Base-by-base conservation (phyloP, 2,797 vertebrate species). In the Astyanax mexicanus region DNA sequence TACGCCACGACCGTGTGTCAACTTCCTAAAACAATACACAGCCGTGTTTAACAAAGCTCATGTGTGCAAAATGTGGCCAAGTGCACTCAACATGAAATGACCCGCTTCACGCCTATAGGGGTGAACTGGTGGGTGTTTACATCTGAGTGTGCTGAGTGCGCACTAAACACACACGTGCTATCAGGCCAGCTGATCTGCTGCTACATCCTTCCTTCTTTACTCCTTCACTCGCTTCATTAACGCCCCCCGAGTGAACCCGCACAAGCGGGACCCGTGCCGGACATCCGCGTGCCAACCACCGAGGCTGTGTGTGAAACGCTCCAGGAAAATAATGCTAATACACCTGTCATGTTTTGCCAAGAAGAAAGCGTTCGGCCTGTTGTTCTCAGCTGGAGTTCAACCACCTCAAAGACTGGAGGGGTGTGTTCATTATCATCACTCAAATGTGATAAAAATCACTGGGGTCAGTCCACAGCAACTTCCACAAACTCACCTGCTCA, bases 51-150 rank as follows among this genome's bases (percentile, higher is more conserved):
- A 73, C 77, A 61, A 73, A 62, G 62, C 51, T 52, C 42, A 38
- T 49, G 17, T 69, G 61, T 80, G 78, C 73, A 78, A 79, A 80
- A 79, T 81, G 64, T 80, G 69, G 45, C 62, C 72, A 55, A 75
- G 78, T 82, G 80, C 78, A 78, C 80, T 83, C 84, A 78, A 78
- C 70, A 62, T 65, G 74, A 79, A 82, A 79, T 69, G 80, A 77
- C 60, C 76, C 67, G 60, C 75, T 77, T 81, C 77, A 64, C 74
- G 52, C 69, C 51, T 77, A 71, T 75, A 75, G 83, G 67, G 76
- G 67, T 77, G 74, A 81, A 77, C 81, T 81, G 84, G 84, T 83
- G 81, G 74, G 80, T 72, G 12, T 57, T 58, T 73, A 47, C 81
- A 83, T 85, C 75, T 78, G 78, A 81, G 76, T 73, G 49, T 70